Evolutionary conservation across 64 coral and sea anemone species (phyloP).

Genomic region (Dendronephthya gigantea): DNA sequence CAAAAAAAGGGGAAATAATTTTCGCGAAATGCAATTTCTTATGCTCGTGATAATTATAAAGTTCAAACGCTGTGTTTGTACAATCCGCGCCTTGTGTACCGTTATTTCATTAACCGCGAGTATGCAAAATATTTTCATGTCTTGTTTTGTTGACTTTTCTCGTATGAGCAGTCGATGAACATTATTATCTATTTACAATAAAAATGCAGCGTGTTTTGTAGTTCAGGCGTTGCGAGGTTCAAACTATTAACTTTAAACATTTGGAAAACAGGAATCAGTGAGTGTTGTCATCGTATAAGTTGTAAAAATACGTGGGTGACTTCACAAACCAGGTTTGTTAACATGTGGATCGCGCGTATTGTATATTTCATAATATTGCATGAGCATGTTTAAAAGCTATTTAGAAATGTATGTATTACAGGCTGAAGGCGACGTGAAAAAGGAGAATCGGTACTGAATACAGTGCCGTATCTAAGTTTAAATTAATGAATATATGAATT

Average conservation of each 20-base stretch:
- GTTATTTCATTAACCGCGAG: not conserved
- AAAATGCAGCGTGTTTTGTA: not conserved
- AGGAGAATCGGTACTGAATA: too few relatives aligned
- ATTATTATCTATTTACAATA: not conserved
- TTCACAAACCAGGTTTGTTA: too few relatives aligned
- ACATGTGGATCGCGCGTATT: too few relatives aligned
- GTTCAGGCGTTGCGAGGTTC: not conserved
- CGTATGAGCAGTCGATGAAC: not conserved
- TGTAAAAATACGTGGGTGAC: not conserved
- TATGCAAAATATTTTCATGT: not conserved
- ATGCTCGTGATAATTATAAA: not conserved
- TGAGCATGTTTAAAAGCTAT: too few relatives aligned
- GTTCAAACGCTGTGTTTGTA: not conserved
- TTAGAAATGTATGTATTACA: too few relatives aligned
- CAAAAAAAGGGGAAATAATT: too few relatives aligned
- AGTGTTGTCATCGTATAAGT: not conserved
- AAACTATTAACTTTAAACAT: not conserved
- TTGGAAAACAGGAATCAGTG: too few relatives aligned
- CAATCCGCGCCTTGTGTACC: not conserved
- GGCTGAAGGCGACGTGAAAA: too few relatives aligned
- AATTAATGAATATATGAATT: too few relatives aligned
- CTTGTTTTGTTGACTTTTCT: not conserved
- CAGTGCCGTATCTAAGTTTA: too few relatives aligned
- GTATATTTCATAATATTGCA: too few relatives aligned
- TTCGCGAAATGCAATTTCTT: too few relatives aligned